These are phyloP conservation scores for Erebia ligea DNA, from an alignment of 2,888 invertebrate species.

Conservation along the genomic window DNA sequence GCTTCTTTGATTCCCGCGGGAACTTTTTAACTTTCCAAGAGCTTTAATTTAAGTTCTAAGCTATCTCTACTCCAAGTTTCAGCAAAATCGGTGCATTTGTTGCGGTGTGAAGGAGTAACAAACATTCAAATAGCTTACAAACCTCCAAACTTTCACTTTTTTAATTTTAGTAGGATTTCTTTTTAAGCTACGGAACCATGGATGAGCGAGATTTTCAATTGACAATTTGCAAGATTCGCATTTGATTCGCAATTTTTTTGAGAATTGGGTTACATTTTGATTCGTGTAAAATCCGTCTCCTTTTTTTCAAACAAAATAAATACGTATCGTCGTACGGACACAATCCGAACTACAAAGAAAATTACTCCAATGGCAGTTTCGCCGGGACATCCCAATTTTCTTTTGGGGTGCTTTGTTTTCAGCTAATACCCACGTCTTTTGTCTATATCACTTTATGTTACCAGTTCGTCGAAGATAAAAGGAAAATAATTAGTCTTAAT, in stretches of 20 bases:
- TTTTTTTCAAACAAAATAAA: slow-evolving; percentile 21
- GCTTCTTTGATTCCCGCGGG: too few relatives aligned
- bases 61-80: too few relatives aligned
- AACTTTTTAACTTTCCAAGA: too few relatives aligned
- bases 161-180: too few relatives aligned
- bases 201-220: too few relatives aligned
- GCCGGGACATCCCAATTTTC: slow-evolving; percentile 60
- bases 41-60: too few relatives aligned
- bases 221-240: too few relatives aligned
- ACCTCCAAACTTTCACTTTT: too few relatives aligned
- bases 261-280: neutral
- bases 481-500: slow-evolving; percentile 40
- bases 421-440: slow-evolving; percentile 39
- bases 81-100: too few relatives aligned
- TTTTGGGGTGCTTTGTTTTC: slow-evolving; percentile 64
- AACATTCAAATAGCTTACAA: too few relatives aligned
- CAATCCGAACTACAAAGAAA: slow-evolving; percentile 61
- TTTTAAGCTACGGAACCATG: too few relatives aligned
- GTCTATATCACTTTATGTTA: slow-evolving; percentile 37
- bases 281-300: neutral
- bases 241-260: neutral
- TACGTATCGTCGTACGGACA: slow-evolving; percentile 29
- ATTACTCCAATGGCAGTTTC: slow-evolving; percentile 58
- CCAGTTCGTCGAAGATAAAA: slow-evolving; percentile 37
- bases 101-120: too few relatives aligned